phyloP scores from a whole-genome alignment of 2,797 vertebrate species.

The Scleropages formosus region DNA sequence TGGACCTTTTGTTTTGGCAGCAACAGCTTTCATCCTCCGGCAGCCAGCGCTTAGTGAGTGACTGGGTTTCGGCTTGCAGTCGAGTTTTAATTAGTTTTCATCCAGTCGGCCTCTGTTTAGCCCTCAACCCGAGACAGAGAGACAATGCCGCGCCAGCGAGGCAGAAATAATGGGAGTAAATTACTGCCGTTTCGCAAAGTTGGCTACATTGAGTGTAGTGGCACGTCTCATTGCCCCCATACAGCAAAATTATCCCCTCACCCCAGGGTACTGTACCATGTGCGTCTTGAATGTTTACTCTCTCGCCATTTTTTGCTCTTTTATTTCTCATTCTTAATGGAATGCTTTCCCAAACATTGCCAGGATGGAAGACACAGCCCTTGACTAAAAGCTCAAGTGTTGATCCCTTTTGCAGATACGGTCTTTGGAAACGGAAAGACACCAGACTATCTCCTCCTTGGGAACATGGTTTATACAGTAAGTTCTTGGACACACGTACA shows the following conservation, averaged over 20 bases:
- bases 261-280: constrained; percentile 24
- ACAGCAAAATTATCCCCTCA: constrained; percentile 32
- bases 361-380: background rate
- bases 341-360: constrained; percentile 6
- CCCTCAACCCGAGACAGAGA: background rate
- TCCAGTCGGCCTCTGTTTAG: background rate
- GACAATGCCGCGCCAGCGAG: background rate
- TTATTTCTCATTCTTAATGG: background rate
- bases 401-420: constrained; percentile 74
- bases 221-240: constrained; percentile 16
- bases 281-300: constrained; percentile 6
- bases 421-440: constrained; percentile 92
- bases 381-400: constrained; percentile 37
- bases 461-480: constrained; percentile 98
- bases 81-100: constrained; percentile 12
- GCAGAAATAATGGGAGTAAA: constrained; percentile 42
- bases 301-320: constrained; percentile 35
- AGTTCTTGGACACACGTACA: constrained; percentile 58
- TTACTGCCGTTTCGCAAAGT: constrained; percentile 32
- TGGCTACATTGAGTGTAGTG: constrained; percentile 8
- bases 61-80: background rate
- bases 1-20: background rate
- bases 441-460: constrained; percentile 93
- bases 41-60: background rate
- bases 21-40: background rate